These are phyloP conservation scores for Syngnathus typhle DNA, from an alignment of 2,113 vertebrate genomes.

Conservation along the genomic window DNA sequence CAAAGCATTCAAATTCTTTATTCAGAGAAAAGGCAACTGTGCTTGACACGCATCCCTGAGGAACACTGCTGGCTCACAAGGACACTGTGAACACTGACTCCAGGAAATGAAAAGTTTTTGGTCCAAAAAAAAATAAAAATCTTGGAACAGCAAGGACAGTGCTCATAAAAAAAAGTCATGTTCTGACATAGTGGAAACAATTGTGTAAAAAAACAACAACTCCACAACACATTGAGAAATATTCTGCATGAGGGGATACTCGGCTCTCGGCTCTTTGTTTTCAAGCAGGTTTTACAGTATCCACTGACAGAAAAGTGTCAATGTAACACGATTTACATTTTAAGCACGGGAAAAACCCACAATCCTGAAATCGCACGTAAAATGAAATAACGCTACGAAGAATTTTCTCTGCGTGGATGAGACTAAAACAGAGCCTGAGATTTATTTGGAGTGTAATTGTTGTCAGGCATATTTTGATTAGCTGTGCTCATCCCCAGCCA, in stretches of 20 bases:
- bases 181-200: slow-evolving; percentile 15
- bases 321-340: slow-evolving; percentile 6
- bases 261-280: not conserved
- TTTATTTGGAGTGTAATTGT: slow-evolving; percentile 21
- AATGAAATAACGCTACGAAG: not conserved
- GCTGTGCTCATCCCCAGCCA: slow-evolving; percentile 31
- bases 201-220: slow-evolving; percentile 10
- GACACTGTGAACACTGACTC: slow-evolving; percentile 10
- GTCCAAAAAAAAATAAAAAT: not conserved
- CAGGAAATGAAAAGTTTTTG: slow-evolving; percentile 7
- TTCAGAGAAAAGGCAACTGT: slow-evolving; percentile 16
- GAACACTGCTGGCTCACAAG: slow-evolving; percentile 17
- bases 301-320: not conserved
- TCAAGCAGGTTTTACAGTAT: not conserved
- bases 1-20: too few species aligned
- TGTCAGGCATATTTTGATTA: slow-evolving; percentile 35
- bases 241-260: slow-evolving; percentile 5
- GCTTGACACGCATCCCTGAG: slow-evolving; percentile 31
- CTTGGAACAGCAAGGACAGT: slow-evolving; percentile 21
- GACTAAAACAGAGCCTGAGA: not conserved
- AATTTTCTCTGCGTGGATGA: not conserved
- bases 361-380: not conserved
- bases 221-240: not conserved
- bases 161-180: slow-evolving; percentile 13
- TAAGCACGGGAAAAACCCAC: not conserved